Conservation (phyloP, 2,113 vertebrate genomes). For the Chloroceryle aenea region DNA sequence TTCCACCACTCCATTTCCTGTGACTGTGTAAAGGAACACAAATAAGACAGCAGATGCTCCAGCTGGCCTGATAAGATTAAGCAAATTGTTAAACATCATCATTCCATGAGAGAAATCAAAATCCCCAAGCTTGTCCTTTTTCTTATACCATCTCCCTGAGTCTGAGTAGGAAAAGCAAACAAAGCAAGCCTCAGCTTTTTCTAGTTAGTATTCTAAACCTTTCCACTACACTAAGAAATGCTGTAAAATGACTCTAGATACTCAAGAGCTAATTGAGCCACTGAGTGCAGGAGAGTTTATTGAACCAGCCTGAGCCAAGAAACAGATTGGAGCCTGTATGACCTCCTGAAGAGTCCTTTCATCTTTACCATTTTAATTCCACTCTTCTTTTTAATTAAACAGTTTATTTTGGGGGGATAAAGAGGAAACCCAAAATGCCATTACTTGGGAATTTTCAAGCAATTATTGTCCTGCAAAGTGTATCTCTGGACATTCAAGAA, state of each 20-base stretch:
- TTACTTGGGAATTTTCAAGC: constrained; percentile 2
- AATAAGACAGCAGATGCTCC: background rate
- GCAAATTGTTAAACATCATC: background rate
- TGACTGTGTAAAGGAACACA: background rate
- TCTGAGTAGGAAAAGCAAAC: background rate
- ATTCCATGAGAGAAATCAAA: background rate
- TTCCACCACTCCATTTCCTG: background rate
- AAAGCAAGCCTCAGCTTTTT: background rate
- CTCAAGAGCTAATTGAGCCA: background rate
- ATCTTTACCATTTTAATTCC: background rate
- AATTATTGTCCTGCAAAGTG: background rate
- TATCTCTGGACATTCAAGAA: background rate
- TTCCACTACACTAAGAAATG: background rate
- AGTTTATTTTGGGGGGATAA: constrained; percentile 21
- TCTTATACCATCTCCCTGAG: background rate
- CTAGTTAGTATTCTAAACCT: background rate
- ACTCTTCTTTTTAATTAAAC: constrained; percentile 25
- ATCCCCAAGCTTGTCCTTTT: background rate
- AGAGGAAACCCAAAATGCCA: background rate
- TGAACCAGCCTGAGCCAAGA: background rate
- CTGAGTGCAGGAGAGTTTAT: background rate
- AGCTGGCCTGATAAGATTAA: background rate
- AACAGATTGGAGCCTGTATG: background rate
- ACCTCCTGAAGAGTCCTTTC: background rate
- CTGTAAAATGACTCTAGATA: background rate